A percentile compares a stretch with the other conserved stretches of the same genome.
Evolutionary conservation across 2,113 vertebrate species (phyloP).

Genomic region (Solea solea): DNA sequence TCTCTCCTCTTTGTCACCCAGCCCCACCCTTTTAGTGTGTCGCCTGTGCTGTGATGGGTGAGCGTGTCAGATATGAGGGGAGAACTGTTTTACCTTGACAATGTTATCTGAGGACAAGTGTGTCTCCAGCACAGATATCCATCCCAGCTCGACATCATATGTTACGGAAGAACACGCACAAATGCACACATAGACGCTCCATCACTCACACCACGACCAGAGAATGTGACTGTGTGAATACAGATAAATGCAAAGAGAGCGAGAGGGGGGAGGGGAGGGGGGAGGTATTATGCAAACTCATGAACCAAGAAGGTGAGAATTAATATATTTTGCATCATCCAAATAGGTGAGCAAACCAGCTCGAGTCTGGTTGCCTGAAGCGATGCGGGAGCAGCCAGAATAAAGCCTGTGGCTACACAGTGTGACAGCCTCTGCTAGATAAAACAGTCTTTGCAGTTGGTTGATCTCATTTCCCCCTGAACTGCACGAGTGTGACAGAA

Average conservation of each 20-base stretch:
- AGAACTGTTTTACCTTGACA: conserved; percentile 39
- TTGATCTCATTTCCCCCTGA: conserved; percentile 63
- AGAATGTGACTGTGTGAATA: conserved; percentile 15
- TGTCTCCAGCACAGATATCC: conserved; percentile 32
- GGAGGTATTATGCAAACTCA: conserved; percentile 14
- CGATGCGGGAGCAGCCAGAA: conserved; percentile 28
- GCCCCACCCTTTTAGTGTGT: conserved; percentile 1
- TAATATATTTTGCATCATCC: conserved; percentile 45
- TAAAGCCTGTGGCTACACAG: conserved; percentile 49
- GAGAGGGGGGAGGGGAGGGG: background rate
- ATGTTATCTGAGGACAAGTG: conserved; percentile 51
- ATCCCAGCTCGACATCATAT: conserved; percentile 24
- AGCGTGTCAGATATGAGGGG: conserved; percentile 25
- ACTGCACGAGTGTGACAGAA: conserved; percentile 31
- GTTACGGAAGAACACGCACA: background rate
- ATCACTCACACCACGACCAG: conserved; percentile 19
- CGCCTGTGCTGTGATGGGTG: conserved; percentile 20
- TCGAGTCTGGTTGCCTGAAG: conserved; percentile 55
- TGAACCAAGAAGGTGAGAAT: conserved; percentile 30
- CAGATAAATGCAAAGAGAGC: background rate
- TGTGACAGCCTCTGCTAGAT: conserved; percentile 53
- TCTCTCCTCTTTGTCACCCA: background rate
- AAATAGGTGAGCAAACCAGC: conserved; percentile 53
- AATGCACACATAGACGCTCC: background rate
- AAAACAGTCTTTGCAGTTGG: conserved; percentile 56